Conservation (phyloP, 2,888 invertebrate genomes). For the Diarsia mendica region DNA sequence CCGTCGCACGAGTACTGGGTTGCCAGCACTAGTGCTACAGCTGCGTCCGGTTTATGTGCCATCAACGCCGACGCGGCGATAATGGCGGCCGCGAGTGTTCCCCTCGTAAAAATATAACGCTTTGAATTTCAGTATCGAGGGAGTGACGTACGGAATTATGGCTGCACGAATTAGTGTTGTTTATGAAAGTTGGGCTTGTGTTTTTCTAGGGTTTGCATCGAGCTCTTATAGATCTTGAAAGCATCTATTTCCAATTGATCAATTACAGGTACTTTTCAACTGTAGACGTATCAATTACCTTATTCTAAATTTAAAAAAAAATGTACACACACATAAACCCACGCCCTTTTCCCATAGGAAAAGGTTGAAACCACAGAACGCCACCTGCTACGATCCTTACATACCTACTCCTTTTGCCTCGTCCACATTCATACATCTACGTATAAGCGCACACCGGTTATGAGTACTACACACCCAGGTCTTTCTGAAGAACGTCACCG, state of each 20-base stretch:
- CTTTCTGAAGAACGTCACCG: too few species aligned
- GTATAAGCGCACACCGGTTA: too few species aligned
- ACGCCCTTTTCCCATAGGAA: too few species aligned
- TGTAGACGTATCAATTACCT: background rate
- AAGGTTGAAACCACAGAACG: too few species aligned
- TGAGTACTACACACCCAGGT: too few species aligned
- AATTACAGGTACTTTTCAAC: background rate
- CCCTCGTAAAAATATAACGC: constrained; percentile 80
- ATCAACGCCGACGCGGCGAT: constrained; percentile 80
- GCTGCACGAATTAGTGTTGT: constrained; percentile 34
- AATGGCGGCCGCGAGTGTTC: constrained; percentile 77
- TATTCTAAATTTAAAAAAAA: too few species aligned
- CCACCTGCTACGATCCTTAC: too few species aligned
- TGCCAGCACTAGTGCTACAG: constrained; percentile 67
- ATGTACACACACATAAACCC: too few species aligned
- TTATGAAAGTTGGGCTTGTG: constrained; percentile 22
- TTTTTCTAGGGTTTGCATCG: background rate
- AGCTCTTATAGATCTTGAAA: background rate
- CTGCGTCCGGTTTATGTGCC: constrained; percentile 82
- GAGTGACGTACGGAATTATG: constrained; percentile 47
- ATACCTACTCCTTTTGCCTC: too few species aligned
- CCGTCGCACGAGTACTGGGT: constrained; percentile 2
- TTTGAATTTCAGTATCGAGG: constrained; percentile 72
- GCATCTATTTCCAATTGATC: background rate
- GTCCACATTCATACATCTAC: too few species aligned